Conservation (phyloP, 2,113 vertebrate species). For the Oostethus manadensis region DNA sequence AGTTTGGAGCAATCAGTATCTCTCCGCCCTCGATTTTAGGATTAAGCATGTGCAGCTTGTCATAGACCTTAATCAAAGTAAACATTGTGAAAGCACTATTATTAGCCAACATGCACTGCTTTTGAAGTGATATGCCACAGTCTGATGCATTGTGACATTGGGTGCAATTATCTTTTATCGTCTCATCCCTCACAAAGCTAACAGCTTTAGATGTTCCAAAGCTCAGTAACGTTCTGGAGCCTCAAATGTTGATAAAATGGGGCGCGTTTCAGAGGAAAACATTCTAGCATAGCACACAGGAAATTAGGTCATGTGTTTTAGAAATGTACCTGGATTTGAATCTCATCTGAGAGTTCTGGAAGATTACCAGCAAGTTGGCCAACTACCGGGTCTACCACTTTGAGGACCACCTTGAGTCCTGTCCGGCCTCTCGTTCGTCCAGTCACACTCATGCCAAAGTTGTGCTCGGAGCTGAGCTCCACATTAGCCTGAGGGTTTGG, state of each 20-base stretch:
- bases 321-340: slow-evolving; percentile 86
- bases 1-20: slow-evolving; percentile 77
- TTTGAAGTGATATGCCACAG: slow-evolving; percentile 37
- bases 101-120: slow-evolving; percentile 34
- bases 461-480: slow-evolving; percentile 77
- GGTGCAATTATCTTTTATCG: slow-evolving; percentile 43
- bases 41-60: slow-evolving; percentile 80
- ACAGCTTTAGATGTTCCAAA: slow-evolving; percentile 28
- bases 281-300: not conserved
- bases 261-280: not conserved
- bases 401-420: slow-evolving; percentile 82
- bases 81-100: slow-evolving; percentile 34
- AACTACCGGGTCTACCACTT: slow-evolving; percentile 65
- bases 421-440: slow-evolving; percentile 82
- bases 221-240: slow-evolving; percentile 19
- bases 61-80: slow-evolving; percentile 80
- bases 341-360: slow-evolving; percentile 82
- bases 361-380: slow-evolving; percentile 74
- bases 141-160: slow-evolving; percentile 43
- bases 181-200: slow-evolving; percentile 39
- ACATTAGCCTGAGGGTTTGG: slow-evolving; percentile 73
- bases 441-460: slow-evolving; percentile 87
- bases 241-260: slow-evolving; percentile 11
- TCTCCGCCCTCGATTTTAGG: slow-evolving; percentile 78
- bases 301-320: not conserved